These are phyloP conservation scores for Pachyrhynchus sulphureomaculatus DNA, from an alignment of 1,140 invertebrate genomes.

Conservation along the genomic window DNA sequence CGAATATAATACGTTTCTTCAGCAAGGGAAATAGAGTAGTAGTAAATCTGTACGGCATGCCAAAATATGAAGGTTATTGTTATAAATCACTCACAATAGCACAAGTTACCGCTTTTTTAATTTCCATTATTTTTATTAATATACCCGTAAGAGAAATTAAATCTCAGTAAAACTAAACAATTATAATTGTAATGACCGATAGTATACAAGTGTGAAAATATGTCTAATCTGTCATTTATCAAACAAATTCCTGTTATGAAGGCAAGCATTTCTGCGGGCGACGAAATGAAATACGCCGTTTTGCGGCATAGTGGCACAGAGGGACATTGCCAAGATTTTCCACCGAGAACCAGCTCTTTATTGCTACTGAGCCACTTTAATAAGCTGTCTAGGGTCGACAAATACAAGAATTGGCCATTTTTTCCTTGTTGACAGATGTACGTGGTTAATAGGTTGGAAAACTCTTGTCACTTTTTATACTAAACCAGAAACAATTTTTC, in stretches of 20 bases:
- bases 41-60: too few species aligned
- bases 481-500: slow-evolving; percentile 37
- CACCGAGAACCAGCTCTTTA: neutral
- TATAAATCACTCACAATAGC: too few species aligned
- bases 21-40: too few species aligned
- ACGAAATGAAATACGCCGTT: slow-evolving; percentile 44
- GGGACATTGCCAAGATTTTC: slow-evolving; percentile 16
- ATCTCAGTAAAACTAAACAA: slow-evolving; percentile 4
- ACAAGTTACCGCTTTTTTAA: too few species aligned
- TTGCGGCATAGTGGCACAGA: slow-evolving; percentile 21
- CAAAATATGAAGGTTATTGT: too few species aligned
- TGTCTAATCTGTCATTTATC: slow-evolving; percentile 39
- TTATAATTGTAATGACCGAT: slow-evolving; percentile 16
- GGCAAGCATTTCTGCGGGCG: slow-evolving; percentile 37
- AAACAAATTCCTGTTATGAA: slow-evolving; percentile 38
- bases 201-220: slow-evolving; percentile 31
- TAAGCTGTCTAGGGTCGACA: slow-evolving; percentile 45
- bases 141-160: slow-evolving; percentile 2
- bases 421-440: slow-evolving; percentile 47
- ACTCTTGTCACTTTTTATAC: slow-evolving; percentile 44
- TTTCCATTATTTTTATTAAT: too few species aligned
- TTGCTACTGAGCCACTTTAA: slow-evolving; percentile 32
- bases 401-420: slow-evolving; percentile 44
- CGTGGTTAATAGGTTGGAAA: slow-evolving; percentile 48
- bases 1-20: too few species aligned